Evolutionary conservation across 2,113 vertebrate species (phyloP).

Genomic region (Periophthalmus modestus): DNA sequence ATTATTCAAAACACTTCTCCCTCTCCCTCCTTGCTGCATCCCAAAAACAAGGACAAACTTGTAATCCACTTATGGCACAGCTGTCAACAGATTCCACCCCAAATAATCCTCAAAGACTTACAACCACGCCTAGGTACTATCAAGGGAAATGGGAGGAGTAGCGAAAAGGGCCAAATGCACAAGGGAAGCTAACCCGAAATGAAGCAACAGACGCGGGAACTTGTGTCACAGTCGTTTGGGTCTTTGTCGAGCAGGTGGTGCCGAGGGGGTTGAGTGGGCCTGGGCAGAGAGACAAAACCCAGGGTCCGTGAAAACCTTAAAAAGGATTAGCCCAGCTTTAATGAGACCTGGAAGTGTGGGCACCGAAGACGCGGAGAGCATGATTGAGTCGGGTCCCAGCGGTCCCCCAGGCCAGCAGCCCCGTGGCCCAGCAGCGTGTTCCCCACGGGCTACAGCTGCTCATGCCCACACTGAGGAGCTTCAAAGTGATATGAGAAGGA

Average conservation of each 20-base stretch:
- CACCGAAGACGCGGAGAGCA: slow-evolving; percentile 78
- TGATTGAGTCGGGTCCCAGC: slow-evolving; percentile 82
- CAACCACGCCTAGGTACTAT: slow-evolving; percentile 65
- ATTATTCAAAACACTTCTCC: slow-evolving; percentile 64
- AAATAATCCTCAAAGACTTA: slow-evolving; percentile 77
- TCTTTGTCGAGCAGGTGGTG: slow-evolving; percentile 80
- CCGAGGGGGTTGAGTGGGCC: slow-evolving; percentile 66
- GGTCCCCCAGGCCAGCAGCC: slow-evolving; percentile 70
- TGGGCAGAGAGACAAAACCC: slow-evolving; percentile 83
- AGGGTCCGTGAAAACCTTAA: slow-evolving; percentile 85
- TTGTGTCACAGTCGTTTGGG: slow-evolving; percentile 69
- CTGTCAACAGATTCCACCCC: slow-evolving; percentile 72
- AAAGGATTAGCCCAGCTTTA: slow-evolving; percentile 92
- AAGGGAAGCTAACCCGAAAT: slow-evolving; percentile 27
- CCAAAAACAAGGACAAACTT: slow-evolving; percentile 75
- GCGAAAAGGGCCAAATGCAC: slow-evolving; percentile 47
- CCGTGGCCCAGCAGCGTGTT: slow-evolving; percentile 15
- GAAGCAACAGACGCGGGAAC: slow-evolving; percentile 51
- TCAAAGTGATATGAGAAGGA: slow-evolving; percentile 82
- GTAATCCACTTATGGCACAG: slow-evolving; percentile 79
- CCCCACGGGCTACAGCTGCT: slow-evolving; percentile 67
- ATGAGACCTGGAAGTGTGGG: slow-evolving; percentile 88
- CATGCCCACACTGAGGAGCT: slow-evolving; percentile 86
- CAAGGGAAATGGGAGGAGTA: slow-evolving; percentile 53
- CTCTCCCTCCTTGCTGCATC: slow-evolving; percentile 55